Evolutionary conservation across 2,888 invertebrate genomes (phyloP), one percentile per base, ranked within the genome.

Genomic region (Stratiomys singularior): DNA sequence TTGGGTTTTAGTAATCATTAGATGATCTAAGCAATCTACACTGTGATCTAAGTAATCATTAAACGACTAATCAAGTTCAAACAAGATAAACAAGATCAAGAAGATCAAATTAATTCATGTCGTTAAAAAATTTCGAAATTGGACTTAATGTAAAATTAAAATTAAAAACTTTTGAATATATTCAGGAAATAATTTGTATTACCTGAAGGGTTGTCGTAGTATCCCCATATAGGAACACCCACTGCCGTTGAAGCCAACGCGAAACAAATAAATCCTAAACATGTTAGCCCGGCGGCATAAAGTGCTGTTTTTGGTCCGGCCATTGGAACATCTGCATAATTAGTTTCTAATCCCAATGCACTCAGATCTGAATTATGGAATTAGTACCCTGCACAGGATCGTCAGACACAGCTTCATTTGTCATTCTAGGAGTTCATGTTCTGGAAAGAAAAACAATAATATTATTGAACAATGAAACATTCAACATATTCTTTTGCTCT

Each of bases 181-280:
- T n/a, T n/a, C n/a, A n/a, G n/a, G n/a, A n/a, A n/a, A n/a, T n/a
- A n/a, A n/a, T n/a, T n/a, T n/a, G n/a, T n/a, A n/a, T 37, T 85
- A 91, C 92, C 90, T 84, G 84, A 82, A 77, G 85, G 84, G 83
- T 84, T 86, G 84, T 91, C 91, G 88, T 93, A 96, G 86, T 94
- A 93, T 80, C 95, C 96, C 96, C 96, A 96, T 83, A 93, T 91
- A 67, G 96, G 96, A 83, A 95, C 90, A 81, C 94, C 94, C 74
- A 95, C 92, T 72, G 95, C 94, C 60, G 94, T 92, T 78, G 94
- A 93, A 83, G 95, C 94, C 82, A 96, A 90, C 80, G 93, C 92
- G 85, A 95, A 93, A 85, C 94, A 93, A 82, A 93, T 89, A 86
- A 94, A 93, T 84, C 93, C 94, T 80, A 87, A 81, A 82, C 85